Evolutionary conservation across 2,797 vertebrate genomes (phyloP), one percentile per base, ranked within the genome.

Genomic region (Ctenochaetus hawaiiensis): DNA sequence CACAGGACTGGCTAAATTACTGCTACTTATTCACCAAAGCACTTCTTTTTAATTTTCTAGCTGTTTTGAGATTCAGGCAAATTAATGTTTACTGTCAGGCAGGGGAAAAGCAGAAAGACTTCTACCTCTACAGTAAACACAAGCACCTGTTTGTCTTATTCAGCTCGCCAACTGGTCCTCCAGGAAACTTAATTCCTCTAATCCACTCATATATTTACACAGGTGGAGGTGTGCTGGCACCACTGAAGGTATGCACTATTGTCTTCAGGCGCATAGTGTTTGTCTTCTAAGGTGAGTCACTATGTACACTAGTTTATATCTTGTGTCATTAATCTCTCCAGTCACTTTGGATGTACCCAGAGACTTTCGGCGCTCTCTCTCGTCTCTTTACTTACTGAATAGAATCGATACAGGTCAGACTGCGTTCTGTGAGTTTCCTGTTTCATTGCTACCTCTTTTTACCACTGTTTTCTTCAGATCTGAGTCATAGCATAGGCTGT

Each of bases 141-240:
- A 72, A 81, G 80, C 84, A 78, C 83, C 85, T 85, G 80, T 75
- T 84, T 85, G 64, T 84, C 57, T 44, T 54, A 18, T 67, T 84
- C 63, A 77, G 68, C 58, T 66, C 76, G 84, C 85, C 89, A 92
- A 83, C 72, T 80, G 72, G 57, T 81, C 65, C 75, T 77, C 61
- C 71, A 72, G 62, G 67, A 74, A 78, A 84, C 76, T 73, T 81
- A 53, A 85, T 85, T 81, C 81, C 77, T 16, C 79, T 87, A 83
- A 89, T 88, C 86, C 74, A 66, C 79, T 83, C 73, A 41, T 72
- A 64, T 82, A 82, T 89, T 87, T 87, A 67, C 85, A 78, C 79
- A 81, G 84, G 75, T 83, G 82, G 73, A 80, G 48, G 70, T 81
- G 53, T 65, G 70, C 60, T 61, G 65, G 43, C 76, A 54, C 43